Evolutionary conservation across 2,888 invertebrate species (phyloP).

Genomic region (Hirtodrosophila cameraria): DNA sequence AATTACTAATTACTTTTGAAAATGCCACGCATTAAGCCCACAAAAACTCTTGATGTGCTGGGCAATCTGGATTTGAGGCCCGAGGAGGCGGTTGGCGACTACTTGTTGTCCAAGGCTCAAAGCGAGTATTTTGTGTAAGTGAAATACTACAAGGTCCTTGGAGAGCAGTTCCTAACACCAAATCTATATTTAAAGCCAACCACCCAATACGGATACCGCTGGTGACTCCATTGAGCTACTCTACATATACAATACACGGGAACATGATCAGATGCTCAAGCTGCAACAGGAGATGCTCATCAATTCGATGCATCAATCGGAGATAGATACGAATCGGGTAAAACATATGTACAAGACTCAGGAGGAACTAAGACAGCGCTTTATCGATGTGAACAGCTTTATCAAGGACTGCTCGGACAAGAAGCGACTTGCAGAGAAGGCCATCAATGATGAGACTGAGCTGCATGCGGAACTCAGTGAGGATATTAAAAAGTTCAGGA

Average conservation of each 20-base stretch:
- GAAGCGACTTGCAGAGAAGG: conserved; percentile 75
- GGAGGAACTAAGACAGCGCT: conserved; percentile 75
- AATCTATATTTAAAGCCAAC: conserved; percentile 65
- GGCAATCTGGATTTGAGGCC: conserved; percentile 82
- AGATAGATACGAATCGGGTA: conserved; percentile 72
- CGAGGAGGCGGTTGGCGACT: conserved; percentile 81
- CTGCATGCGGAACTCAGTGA: conserved; percentile 68
- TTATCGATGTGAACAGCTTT: conserved; percentile 82
- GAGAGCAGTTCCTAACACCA: no score
- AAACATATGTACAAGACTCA: conserved; percentile 76
- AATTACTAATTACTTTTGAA: conserved; percentile 9
- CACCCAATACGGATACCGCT: conserved; percentile 80
- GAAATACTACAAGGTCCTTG: background rate
- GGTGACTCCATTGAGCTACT: conserved; percentile 82
- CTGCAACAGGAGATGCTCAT: conserved; percentile 81
- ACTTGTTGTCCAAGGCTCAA: conserved; percentile 79
- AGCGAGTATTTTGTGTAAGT: conserved; percentile 76
- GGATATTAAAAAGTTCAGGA: conserved; percentile 69
- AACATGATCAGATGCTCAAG: conserved; percentile 76
- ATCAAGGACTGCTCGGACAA: conserved; percentile 83
- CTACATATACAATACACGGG: conserved; percentile 81
- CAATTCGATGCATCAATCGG: conserved; percentile 70
- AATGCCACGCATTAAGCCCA: conserved; percentile 83
- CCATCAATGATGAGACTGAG: conserved; percentile 68
- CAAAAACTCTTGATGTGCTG: conserved; percentile 80